These are phyloP conservation scores for Sitobion miscanthi DNA, from an alignment of 1,140 invertebrate genomes.

Conservation along the genomic window DNA sequence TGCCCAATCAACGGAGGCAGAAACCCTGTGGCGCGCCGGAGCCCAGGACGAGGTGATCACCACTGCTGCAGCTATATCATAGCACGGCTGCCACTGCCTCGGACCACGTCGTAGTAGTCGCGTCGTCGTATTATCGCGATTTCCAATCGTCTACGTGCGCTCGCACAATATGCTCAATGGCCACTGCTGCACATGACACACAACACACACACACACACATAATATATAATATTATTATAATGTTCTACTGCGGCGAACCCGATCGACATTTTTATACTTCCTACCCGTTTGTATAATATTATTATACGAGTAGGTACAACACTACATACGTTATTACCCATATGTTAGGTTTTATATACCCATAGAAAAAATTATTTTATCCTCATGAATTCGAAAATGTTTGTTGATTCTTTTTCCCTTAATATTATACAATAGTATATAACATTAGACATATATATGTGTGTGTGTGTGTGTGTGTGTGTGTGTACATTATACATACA, in stretches of 20 bases:
- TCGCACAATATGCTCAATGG: not conserved
- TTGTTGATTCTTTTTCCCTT: too few relatives aligned
- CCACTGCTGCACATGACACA: not conserved
- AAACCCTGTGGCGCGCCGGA: conserved; percentile 47
- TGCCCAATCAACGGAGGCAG: conserved; percentile 55
- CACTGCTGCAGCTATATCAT: not conserved
- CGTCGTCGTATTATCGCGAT: conserved; percentile 19
- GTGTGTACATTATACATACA: too few relatives aligned
- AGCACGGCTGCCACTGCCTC: not conserved
- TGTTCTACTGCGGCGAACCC: not conserved
- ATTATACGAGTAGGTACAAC: not conserved
- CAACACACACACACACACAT: not conserved
- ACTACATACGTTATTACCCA: not conserved
- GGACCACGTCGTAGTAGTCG: not conserved
- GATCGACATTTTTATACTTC: conserved; percentile 21
- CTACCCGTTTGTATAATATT: conserved; percentile 14
- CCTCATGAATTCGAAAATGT: too few relatives aligned
- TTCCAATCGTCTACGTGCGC: conserved; percentile 31
- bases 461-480: too few relatives aligned
- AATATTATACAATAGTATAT: too few relatives aligned
- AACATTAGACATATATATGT: too few relatives aligned
- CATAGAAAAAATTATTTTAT: too few relatives aligned
- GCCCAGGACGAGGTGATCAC: not conserved
- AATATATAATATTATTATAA: conserved; percentile 4
- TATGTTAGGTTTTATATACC: too few relatives aligned